Conservation (phyloP, 1,140 invertebrate genomes). For the Listronotus bonariensis region DNA sequence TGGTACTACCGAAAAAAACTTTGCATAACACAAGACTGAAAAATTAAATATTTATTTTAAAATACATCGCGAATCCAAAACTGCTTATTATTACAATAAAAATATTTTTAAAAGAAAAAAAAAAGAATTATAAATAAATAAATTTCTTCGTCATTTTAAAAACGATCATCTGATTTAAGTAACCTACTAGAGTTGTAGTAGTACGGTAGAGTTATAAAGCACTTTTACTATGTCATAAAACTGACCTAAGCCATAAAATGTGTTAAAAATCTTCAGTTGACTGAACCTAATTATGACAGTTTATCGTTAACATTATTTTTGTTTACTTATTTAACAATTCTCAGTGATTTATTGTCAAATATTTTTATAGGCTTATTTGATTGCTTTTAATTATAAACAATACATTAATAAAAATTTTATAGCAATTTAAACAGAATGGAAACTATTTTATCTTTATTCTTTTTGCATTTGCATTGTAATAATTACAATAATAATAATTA, state of each 20-base stretch:
- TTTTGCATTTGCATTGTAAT: constrained; percentile 8
- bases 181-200: constrained; percentile 28
- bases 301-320: constrained; percentile 38
- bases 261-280: constrained; percentile 51
- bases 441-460: constrained; percentile 20
- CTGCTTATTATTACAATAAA: too few relatives aligned
- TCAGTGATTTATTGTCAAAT: constrained; percentile 30
- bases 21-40: too few relatives aligned
- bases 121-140: constrained; percentile 17
- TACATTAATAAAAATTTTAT: constrained; percentile 20
- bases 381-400: constrained; percentile 15
- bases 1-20: too few relatives aligned
- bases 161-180: constrained; percentile 23
- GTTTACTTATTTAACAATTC: constrained; percentile 26
- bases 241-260: constrained; percentile 53
- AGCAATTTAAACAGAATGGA: not conserved
- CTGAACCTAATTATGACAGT: constrained; percentile 51
- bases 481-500: not conserved
- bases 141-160: constrained; percentile 28
- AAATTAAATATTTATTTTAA: too few relatives aligned
- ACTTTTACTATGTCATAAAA: constrained; percentile 56
- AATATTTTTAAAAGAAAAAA: too few relatives aligned
- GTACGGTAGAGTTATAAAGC: constrained; percentile 41
- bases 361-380: constrained; percentile 20
- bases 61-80: too few relatives aligned